Percentiles rank a stretch among this genome's conserved stretches.
phyloP scores from a whole-genome alignment of 2,113 vertebrate genomes.

The Pygoscelis adeliae region DNA sequence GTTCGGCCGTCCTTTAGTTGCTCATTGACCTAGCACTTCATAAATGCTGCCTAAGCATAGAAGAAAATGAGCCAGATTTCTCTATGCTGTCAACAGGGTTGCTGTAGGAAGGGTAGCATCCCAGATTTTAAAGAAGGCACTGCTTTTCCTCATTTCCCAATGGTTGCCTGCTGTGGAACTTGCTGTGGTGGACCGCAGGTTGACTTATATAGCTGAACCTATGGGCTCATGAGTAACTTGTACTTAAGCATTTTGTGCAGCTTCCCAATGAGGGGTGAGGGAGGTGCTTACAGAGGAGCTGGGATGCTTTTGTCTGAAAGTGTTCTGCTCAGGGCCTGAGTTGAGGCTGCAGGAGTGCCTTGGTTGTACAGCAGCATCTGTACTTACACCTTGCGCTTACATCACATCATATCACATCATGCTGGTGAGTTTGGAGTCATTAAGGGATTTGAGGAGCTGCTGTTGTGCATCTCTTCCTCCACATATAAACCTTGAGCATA shows the following conservation, averaged over 20 bases:
- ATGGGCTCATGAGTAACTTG: accelerated
- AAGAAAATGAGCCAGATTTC: not conserved
- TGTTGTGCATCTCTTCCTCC: not conserved
- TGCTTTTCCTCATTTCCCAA: not conserved
- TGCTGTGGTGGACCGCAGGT: not conserved
- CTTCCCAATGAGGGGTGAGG: not conserved
- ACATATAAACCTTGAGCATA: not conserved
- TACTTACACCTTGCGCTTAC: not conserved
- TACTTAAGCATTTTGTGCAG: not conserved
- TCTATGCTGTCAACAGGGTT: not conserved
- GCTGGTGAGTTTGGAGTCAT: not conserved
- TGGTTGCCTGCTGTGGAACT: not conserved
- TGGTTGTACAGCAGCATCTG: not conserved
- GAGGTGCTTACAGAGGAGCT: not conserved
- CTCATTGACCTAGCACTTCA: not conserved
- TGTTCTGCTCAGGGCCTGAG: not conserved
- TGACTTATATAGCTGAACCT: not conserved
- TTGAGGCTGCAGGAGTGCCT: not conserved
- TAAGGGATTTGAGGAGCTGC: not conserved
- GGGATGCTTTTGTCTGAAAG: not conserved
- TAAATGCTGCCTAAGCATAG: not conserved
- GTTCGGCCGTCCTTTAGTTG: not conserved
- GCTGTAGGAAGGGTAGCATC: not conserved
- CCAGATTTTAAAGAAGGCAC: not conserved
- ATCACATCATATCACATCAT: not conserved